phyloP scores from a whole-genome alignment of 37 sponge, comb jelly and placozoan genomes.

The Cladorhizidae sp. region DNA sequence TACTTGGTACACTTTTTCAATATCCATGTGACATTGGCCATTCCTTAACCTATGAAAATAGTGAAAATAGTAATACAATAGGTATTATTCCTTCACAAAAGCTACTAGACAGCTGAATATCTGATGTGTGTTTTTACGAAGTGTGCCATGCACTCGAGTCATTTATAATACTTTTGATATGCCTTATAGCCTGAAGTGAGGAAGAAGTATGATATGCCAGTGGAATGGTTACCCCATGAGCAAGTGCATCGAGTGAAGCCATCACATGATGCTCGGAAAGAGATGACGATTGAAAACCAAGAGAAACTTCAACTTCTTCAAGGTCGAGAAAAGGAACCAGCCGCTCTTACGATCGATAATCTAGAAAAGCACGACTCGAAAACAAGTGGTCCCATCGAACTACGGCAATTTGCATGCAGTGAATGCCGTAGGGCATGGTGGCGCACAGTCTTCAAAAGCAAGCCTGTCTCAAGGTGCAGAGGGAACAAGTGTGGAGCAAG shows the following conservation, averaged over 20 bases:
- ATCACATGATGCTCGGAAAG: neutral
- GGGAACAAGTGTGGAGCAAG: neutral
- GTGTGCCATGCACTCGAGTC: neutral
- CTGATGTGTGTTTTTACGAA: too few relatives aligned
- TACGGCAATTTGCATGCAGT: slow-evolving; percentile 9
- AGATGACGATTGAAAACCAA: neutral
- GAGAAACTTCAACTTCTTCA: neutral
- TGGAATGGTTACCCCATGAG: too few relatives aligned
- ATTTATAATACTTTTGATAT: neutral
- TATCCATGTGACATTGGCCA: too few relatives aligned
- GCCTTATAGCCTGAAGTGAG: neutral
- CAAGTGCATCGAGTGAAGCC: neutral
- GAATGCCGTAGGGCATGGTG: neutral
- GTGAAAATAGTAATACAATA: too few relatives aligned
- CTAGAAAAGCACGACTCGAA: neutral
- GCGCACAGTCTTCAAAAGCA: slow-evolving; percentile 6
- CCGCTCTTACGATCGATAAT: neutral
- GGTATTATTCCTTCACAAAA: too few relatives aligned
- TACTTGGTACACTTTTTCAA: too few relatives aligned
- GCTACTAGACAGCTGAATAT: too few relatives aligned
- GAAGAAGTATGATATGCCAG: slow-evolving; percentile 1
- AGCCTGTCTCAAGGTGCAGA: slow-evolving; percentile 8
- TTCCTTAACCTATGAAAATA: too few relatives aligned
- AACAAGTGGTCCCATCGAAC: neutral
- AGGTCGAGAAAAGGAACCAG: too few relatives aligned